Base-by-base conservation (phyloP, 2,113 vertebrate genomes). In the Callopanchax toddi region DNA sequence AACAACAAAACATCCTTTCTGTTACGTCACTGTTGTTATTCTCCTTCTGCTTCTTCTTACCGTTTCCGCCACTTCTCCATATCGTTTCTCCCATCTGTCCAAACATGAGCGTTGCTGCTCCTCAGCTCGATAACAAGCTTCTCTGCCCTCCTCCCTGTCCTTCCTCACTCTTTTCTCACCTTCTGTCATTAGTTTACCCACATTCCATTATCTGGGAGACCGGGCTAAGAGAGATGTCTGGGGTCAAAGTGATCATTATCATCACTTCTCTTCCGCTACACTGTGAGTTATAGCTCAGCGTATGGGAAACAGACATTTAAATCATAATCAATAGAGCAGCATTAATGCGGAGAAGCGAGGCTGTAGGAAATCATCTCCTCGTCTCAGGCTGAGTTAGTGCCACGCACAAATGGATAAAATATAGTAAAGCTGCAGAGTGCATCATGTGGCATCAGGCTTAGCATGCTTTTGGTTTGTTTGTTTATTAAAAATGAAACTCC, bases 241-340 rank as follows among this genome's bases (percentile, higher is more conserved):
- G 73, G 79, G 82, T 83, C 62, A 40, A 75, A 71, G 71, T 62
- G 79, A 89, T 91, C 81, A 87, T 87, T 90, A 90, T 87, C 85
- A 60, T 77, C 84, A 69, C 78, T 79, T 71, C 86, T 74, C 17
- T 83, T 83, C 84, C 58, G 73, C 72, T 67, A 57, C 78, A 60
- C 53, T 20, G 21, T 85, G 87, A 90, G 69, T 91, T 88, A 89
- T 76, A 54, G 76, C 81, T 62, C 70, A 20, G 71, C 55, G 1
- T 88, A 87, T 85, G 71, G 79, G 79, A 92, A 90, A 89, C 83
- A 83, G 85, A 85, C 82, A 85, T 89, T 92, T 90, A 89, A 91
- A 92, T 91, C 86, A 85, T 86, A 89, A 90, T 89, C 87, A 87
- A 86, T 91, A 89, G 80, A 78, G 79, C 65, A 73, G 85, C 86